Base-by-base conservation (phyloP, 2,797 vertebrate genomes). In the Acomys russatus region DNA sequence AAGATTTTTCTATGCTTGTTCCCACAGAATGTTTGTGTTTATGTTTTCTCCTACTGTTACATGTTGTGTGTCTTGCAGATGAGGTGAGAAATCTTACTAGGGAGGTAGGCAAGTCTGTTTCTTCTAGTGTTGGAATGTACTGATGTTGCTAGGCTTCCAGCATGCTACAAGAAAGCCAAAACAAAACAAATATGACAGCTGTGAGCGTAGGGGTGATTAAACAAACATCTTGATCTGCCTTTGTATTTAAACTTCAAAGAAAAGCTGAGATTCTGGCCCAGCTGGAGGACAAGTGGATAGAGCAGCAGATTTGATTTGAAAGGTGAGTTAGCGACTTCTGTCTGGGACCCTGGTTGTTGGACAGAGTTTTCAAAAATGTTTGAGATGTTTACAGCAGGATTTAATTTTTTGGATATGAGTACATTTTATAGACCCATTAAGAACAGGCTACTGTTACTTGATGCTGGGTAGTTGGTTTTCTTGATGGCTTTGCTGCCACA, bases 161-260 rank as follows among this genome's bases (percentile, higher is more conserved):
- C 49, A 38, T 17, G 14, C 12, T 91, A 30, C 7, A 51, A 8
- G 23, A 78, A 59, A 89, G 56, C 64, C 49, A 54, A 88, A 83
- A 73, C 56, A 54, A 80, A 71, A 51, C 38, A 66, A 91, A 38
- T 10, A 3, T 30, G 76, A 56, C 59, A 89, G 23, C 49, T 79
- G 92, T 90, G 61, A 96, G 89, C 56, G 71, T 44, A 74, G 63
- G 35, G 68, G 23, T 6, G 5, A 51, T 82, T 51, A 74, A 38
- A 78, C 66, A 83, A 63, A 73, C 59, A 85, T 68, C 83, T 87
- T 90, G 71, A n/a, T 84, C 30, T 89, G 35, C 59, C 30, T 76
- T 93, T 95, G 76, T 86, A 30, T 82, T 92, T 90, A 73, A 74
- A 87, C 93, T 68, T 38, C 25, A 87, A 3, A 59, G 80, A 49